phyloP scores from a whole-genome alignment of 2,113 vertebrate genomes.

The Pyrgilauda ruficollis region DNA sequence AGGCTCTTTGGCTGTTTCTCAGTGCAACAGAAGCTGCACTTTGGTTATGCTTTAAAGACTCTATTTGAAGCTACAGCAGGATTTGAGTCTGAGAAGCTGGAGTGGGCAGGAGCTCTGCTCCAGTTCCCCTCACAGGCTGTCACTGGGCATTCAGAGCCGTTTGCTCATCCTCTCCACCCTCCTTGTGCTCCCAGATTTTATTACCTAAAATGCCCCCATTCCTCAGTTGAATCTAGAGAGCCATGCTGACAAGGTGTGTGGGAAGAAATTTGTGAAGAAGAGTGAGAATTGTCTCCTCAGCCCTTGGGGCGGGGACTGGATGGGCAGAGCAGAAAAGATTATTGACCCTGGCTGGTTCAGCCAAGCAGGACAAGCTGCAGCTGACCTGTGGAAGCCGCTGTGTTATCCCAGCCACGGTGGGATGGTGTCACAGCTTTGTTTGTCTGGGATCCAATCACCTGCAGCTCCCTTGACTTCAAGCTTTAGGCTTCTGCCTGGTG shows the following conservation, averaged over 20 bases:
- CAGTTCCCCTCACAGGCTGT: not conserved
- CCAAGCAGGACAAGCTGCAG: not conserved
- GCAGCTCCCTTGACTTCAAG: not conserved
- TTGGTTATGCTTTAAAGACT: not conserved
- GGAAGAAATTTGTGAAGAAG: not conserved
- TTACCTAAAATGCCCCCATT: not conserved
- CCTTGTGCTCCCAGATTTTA: not conserved
- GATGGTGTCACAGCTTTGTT: not conserved
- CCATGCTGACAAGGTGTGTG: not conserved
- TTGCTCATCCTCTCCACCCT: not conserved
- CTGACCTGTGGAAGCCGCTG: not conserved
- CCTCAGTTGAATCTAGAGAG: not conserved
- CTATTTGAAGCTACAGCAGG: not conserved
- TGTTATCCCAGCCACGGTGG: not conserved
- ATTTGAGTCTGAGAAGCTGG: not conserved
- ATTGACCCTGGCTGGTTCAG: not conserved
- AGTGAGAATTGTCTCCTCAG: not conserved
- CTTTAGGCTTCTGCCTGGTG: not conserved
- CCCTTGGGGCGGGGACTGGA: not conserved
- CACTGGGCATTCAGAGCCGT: not conserved
- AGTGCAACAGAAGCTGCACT: not conserved
- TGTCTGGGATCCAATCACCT: not conserved
- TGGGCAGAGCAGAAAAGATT: not conserved
- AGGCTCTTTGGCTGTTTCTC: not conserved
- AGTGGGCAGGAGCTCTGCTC: not conserved